Conservation (phyloP, 2,888 invertebrate species). For the Morinoia aosen region DNA sequence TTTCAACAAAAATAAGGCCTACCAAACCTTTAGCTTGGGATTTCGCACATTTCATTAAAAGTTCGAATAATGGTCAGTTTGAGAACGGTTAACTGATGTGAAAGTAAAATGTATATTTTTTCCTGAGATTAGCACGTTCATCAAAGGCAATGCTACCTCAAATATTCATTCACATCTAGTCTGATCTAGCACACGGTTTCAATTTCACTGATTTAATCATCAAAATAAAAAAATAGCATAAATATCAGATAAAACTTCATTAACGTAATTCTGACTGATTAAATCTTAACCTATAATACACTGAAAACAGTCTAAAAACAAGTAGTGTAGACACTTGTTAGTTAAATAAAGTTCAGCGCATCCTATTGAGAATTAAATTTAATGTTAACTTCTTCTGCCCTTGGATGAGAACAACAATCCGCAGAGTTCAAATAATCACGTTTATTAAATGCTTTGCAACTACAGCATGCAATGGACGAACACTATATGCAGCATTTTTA, state of each 20-base stretch:
- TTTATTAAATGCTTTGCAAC: no score
- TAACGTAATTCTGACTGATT: background rate
- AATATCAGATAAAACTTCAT: background rate
- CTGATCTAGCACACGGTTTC: background rate
- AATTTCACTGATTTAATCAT: background rate
- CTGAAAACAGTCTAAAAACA: background rate
- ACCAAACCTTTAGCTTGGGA: no score
- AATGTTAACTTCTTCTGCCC: background rate
- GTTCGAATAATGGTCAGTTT: background rate
- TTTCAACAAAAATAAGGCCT: no score
- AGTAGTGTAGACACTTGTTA: background rate
- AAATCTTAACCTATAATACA: background rate
- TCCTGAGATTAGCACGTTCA: background rate
- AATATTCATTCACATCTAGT: background rate
- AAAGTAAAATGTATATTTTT: background rate
- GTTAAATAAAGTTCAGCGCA: background rate
- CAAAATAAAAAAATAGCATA: background rate
- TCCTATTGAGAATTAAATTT: background rate
- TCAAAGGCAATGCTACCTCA: background rate
- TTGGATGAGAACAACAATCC: background rate
- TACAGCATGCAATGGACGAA: no score
- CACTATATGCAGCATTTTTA: background rate
- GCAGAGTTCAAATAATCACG: no score
- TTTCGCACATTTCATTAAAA: no score
- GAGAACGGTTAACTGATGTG: background rate